phyloP scores from a whole-genome alignment of 2,797 vertebrate species.

The Esox masquinongy region DNA sequence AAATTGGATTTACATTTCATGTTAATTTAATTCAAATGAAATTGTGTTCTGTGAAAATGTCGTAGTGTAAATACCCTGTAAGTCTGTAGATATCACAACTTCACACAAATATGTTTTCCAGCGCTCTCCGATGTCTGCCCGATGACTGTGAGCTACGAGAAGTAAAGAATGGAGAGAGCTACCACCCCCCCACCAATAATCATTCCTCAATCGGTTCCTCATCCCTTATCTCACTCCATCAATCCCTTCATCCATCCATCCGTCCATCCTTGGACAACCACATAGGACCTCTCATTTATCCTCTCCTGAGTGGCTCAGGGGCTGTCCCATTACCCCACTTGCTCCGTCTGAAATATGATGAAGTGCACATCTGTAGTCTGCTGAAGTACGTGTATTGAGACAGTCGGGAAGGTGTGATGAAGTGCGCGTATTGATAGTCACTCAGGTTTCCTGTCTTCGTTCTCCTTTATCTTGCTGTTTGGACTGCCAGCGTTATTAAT shows the following conservation, averaged over 20 bases:
- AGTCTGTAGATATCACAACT: no score
- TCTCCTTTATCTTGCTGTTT: constrained; percentile 70
- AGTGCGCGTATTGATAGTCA: constrained; percentile 55
- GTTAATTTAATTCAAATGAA: no score
- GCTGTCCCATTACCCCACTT: background rate
- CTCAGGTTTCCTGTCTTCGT: constrained; percentile 69
- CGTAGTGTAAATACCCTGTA: no score
- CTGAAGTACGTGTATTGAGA: background rate
- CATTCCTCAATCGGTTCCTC: background rate
- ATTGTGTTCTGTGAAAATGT: no score
- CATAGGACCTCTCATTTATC: background rate
- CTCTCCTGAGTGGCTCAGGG: constrained; percentile 22
- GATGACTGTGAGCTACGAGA: no score
- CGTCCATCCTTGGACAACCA: background rate
- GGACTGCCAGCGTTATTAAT: constrained; percentile 73
- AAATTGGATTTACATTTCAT: no score
- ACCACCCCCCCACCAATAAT: background rate
- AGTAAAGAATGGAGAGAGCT: no score
- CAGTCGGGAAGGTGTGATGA: background rate
- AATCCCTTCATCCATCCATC: background rate
- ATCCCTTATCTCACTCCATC: background rate
- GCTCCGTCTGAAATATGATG: constrained; percentile 33
- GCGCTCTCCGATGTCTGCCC: no score
- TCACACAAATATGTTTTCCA: no score
- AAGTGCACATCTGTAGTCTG: constrained; percentile 27